phyloP scores from a whole-genome alignment of 2,888 invertebrate species.

The Diaperis boleti region DNA sequence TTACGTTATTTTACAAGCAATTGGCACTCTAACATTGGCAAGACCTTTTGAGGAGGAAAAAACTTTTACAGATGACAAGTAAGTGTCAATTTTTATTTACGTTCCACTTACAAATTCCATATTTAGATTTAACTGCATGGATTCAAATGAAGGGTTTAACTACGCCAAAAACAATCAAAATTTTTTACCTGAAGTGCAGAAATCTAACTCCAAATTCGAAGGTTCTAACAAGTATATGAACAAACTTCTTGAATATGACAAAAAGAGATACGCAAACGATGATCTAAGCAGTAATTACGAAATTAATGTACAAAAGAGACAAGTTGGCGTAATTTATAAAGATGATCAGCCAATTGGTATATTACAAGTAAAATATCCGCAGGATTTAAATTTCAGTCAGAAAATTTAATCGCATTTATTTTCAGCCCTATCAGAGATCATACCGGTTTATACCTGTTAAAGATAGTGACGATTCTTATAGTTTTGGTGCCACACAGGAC shows the following conservation, averaged over 20 bases:
- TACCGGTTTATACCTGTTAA: conserved; percentile 40
- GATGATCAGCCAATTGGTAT: conserved; percentile 37
- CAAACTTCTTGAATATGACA: conserved; percentile 1
- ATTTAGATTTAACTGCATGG: conserved; percentile 23
- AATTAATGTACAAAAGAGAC: conserved; percentile 20
- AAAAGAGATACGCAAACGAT: conserved; percentile 11
- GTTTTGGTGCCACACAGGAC: not conserved
- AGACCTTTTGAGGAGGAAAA: conserved; percentile 20
- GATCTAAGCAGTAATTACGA: not conserved
- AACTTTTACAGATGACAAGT: conserved; percentile 23
- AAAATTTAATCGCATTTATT: conserved; percentile 4
- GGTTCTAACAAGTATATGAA: conserved; percentile 2
- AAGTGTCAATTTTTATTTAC: no score
- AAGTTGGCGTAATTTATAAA: conserved; percentile 39
- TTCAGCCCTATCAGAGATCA: conserved; percentile 36
- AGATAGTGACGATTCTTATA: conserved; percentile 11
- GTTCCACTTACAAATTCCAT: no score
- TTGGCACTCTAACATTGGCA: conserved; percentile 7
- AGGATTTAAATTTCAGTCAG: not conserved
- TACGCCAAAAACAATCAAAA: conserved; percentile 7
- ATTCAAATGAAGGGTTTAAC: conserved; percentile 11
- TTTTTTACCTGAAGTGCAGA: conserved; percentile 18
- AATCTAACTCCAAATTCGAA: conserved; percentile 11
- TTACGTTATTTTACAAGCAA: conserved; percentile 12
- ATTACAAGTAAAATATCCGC: conserved; percentile 26